Percentiles rank a stretch among this genome's conserved stretches.
Evolutionary conservation across 2,113 vertebrate species (phyloP).

Genomic region (Sander lucioperca): DNA sequence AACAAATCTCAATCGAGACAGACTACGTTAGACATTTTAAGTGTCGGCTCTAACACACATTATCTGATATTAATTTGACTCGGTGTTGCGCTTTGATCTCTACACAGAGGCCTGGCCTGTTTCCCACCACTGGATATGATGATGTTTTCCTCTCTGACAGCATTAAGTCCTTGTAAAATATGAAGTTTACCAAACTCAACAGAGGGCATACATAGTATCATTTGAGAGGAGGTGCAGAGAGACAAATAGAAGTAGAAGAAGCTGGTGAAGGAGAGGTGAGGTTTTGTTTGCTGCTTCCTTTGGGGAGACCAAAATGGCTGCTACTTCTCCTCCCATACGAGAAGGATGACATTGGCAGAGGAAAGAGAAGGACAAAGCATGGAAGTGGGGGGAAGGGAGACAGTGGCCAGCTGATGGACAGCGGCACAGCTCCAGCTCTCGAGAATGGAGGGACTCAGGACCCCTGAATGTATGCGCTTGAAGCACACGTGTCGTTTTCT

Average conservation of each 20-base stretch:
- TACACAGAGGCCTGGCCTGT: conserved; percentile 30
- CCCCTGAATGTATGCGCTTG: conserved; percentile 18
- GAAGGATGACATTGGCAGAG: conserved; percentile 75
- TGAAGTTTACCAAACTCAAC: conserved; percentile 33
- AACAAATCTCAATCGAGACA: conserved; percentile 59
- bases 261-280: neutral
- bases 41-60: conserved; percentile 37
- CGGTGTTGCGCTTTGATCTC: conserved; percentile 45
- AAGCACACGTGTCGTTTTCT: neutral
- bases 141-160: conserved; percentile 5
- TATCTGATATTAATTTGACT: conserved; percentile 58
- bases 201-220: conserved; percentile 12
- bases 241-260: neutral
- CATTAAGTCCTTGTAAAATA: conserved; percentile 32
- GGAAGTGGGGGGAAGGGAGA: conserved; percentile 37
- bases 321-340: conserved; percentile 56
- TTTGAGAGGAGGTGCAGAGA: conserved; percentile 24
- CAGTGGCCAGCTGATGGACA: conserved; percentile 58
- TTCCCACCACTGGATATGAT: conserved; percentile 28
- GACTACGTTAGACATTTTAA: conserved; percentile 46
- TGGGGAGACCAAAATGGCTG: conserved; percentile 74
- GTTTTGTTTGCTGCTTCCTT: conserved; percentile 35
- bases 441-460: conserved; percentile 26
- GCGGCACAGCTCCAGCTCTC: conserved; percentile 16
- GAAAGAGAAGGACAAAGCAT: conserved; percentile 57